Conservation (phyloP, 1,140 invertebrate genomes). For the Drosophila lowei region DNA sequence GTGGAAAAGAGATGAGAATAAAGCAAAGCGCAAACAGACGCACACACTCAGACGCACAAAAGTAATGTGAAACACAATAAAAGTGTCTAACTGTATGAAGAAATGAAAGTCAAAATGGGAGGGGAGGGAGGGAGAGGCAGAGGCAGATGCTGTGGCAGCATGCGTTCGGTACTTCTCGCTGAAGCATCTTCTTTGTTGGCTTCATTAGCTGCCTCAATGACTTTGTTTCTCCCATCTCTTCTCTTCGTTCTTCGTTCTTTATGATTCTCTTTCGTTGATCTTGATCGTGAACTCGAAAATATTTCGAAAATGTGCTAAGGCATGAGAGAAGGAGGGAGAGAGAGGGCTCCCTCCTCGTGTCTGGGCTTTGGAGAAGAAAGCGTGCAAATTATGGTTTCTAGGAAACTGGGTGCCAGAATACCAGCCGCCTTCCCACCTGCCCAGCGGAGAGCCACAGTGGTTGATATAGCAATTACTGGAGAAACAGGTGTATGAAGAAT, state of each 20-base stretch:
- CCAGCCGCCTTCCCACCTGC: conserved; percentile 21
- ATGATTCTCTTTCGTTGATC: conserved; percentile 38
- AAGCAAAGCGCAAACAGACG: conserved; percentile 12
- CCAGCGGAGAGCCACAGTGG: neutral
- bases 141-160: neutral
- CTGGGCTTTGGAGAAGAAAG: conserved; percentile 67
- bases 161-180: conserved; percentile 20
- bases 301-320: conserved; percentile 74
- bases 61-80: conserved; percentile 75
- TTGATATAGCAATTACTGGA: conserved; percentile 28
- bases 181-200: conserved; percentile 50
- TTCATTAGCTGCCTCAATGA: conserved; percentile 70
- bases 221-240: conserved; percentile 29
- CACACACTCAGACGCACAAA: conserved; percentile 11
- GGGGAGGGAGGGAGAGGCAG: neutral
- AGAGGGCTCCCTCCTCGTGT: conserved; percentile 18
- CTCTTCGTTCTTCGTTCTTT: conserved; percentile 8
- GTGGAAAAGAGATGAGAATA: conserved; percentile 13
- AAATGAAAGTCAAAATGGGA: conserved; percentile 74
- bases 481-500: neutral
- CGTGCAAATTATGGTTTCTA: conserved; percentile 68
- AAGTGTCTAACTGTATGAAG: conserved; percentile 76
- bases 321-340: conserved; percentile 16
- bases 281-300: conserved; percentile 73
- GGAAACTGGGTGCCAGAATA: conserved; percentile 44